phyloP scores from a whole-genome alignment of 2,113 vertebrate species.

The Motacilla tschutschensis region DNA sequence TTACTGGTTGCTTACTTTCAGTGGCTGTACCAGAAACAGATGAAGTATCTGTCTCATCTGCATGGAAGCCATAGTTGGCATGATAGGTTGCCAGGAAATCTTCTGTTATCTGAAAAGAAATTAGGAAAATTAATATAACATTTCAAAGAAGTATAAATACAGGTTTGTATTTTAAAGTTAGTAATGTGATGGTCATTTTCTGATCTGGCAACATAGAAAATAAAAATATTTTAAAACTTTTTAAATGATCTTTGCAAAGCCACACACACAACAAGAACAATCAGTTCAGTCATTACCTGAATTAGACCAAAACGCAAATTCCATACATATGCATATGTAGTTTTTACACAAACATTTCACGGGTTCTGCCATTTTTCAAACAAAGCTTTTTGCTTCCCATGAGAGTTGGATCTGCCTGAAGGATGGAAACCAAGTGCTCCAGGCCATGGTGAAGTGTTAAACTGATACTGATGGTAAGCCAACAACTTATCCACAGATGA shows the following conservation, averaged over 20 bases:
- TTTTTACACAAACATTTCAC: neutral
- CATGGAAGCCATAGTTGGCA: conserved; percentile 89
- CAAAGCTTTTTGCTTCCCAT: neutral
- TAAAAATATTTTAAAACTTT: neutral
- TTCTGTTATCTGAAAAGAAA: conserved; percentile 85
- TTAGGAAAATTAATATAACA: neutral
- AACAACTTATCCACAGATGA: neutral
- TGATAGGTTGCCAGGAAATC: conserved; percentile 94
- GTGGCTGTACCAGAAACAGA: conserved; percentile 44
- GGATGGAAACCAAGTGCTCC: neutral
- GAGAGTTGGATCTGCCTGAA: neutral
- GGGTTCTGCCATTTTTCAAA: neutral
- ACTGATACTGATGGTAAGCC: neutral
- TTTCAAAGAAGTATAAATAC: neutral
- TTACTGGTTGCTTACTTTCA: conserved; percentile 10
- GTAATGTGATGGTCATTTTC: neutral
- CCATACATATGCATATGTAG: neutral
- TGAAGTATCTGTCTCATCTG: conserved; percentile 68
- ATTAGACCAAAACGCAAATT: neutral
- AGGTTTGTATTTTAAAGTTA: neutral
- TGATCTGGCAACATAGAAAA: neutral
- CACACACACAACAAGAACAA: neutral
- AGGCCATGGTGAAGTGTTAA: neutral
- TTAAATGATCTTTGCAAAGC: neutral
- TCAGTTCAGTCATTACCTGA: neutral